Percentiles rank a stretch among this genome's conserved stretches.
phyloP scores from a whole-genome alignment of 2,797 vertebrate genomes.

The Prunella strophiata region DNA sequence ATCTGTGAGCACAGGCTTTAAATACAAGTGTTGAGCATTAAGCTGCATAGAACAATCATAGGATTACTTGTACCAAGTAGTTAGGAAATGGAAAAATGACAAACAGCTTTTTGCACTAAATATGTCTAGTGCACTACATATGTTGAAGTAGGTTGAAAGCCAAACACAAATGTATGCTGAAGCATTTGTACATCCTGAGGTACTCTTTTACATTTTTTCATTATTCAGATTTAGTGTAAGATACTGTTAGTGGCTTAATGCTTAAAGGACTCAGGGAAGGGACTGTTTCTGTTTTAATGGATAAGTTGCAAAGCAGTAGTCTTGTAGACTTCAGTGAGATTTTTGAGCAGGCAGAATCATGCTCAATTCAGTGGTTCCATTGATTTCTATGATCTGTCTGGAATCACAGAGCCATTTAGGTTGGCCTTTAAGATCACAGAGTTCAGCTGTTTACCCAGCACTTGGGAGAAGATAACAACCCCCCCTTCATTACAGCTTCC shows the following conservation, averaged over 20 bases:
- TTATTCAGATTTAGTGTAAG: neutral
- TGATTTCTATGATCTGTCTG: neutral
- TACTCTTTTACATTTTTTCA: neutral
- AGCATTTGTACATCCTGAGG: neutral
- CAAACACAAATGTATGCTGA: neutral
- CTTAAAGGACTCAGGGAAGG: neutral
- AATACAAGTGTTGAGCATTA: neutral
- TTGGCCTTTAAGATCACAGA: neutral
- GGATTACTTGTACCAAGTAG: slow-evolving; percentile 10
- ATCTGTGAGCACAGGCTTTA: neutral
- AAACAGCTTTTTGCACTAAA: neutral
- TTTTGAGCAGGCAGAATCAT: neutral
- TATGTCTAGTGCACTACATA: neutral
- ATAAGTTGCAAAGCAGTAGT: neutral
- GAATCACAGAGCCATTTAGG: neutral
- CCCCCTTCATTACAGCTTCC: neutral
- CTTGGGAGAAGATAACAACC: neutral
- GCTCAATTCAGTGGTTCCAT: neutral
- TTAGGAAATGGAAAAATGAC: slow-evolving; percentile 39
- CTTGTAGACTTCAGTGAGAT: neutral
- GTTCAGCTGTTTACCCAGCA: neutral
- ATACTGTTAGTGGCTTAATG: neutral
- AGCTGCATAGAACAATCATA: neutral
- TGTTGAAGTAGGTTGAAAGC: slow-evolving; percentile 18
- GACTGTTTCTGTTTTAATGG: neutral